Evolutionary conservation across 2,888 invertebrate genomes (phyloP).

Genomic region (Lochmaea capreae): DNA sequence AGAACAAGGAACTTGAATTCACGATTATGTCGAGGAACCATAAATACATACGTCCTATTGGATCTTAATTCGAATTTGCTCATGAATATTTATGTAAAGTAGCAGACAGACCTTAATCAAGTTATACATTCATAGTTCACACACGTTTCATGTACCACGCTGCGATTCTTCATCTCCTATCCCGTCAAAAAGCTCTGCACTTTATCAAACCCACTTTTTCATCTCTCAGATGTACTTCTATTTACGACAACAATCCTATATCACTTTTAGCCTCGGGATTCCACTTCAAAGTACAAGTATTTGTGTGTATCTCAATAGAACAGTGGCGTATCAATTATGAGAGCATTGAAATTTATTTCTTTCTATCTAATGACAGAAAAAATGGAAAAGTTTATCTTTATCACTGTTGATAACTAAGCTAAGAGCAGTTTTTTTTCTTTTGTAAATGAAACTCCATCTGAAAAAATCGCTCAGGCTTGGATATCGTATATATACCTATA

Average conservation of each 20-base stretch:
- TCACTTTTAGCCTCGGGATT: conserved; percentile 13
- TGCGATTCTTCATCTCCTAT: neutral
- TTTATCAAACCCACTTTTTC: conserved; percentile 4
- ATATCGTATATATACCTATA: no score
- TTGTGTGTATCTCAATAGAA: neutral
- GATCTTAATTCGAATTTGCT: neutral
- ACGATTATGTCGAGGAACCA: no score
- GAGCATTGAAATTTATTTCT: neutral
- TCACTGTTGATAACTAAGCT: no score
- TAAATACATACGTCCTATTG: neutral
- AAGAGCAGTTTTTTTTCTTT: no score
- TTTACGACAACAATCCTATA: conserved; percentile 10
- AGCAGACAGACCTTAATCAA: neutral
- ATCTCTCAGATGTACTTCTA: conserved; percentile 14
- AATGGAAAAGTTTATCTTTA: no score
- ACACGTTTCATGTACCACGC: conserved; percentile 4
- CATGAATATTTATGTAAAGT: neutral
- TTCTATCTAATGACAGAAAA: no score
- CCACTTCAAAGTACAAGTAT: neutral
- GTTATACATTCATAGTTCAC: conserved; percentile 2
- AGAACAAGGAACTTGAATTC: no score
- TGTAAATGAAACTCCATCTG: no score
- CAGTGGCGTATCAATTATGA: neutral
- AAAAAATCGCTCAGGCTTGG: no score
- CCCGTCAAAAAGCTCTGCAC: conserved; percentile 4